A percentile compares a stretch with the other conserved stretches of the same genome.
These are phyloP conservation scores for Zophobas morio DNA, from an alignment of 1,140 invertebrate species.

Conservation along the genomic window DNA sequence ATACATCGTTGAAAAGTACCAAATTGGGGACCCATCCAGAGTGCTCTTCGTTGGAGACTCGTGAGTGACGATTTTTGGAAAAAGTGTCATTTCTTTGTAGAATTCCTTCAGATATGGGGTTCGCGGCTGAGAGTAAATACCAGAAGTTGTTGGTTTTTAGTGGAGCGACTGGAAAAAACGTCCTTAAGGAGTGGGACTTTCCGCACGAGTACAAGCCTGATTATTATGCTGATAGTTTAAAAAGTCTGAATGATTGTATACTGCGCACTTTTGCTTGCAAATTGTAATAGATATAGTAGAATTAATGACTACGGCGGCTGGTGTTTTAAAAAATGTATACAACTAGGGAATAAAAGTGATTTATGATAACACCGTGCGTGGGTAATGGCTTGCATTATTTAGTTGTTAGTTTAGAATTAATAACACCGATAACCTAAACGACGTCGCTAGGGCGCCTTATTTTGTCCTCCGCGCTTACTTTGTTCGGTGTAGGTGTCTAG, in stretches of 20 bases:
- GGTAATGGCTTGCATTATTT: no score
- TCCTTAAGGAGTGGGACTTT: constrained; percentile 56
- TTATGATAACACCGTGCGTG: no score
- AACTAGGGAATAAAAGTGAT: no score
- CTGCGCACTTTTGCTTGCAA: not conserved
- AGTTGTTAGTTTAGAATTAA: no score
- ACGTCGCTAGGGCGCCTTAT: no score
- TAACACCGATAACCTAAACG: no score
- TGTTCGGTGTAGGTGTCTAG: no score
- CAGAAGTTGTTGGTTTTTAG: constrained; percentile 62
- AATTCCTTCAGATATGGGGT: constrained; percentile 58
- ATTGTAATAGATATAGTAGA: not conserved
- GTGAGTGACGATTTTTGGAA: constrained; percentile 52
- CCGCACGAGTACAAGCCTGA: constrained; percentile 53
- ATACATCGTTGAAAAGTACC: constrained; percentile 52
- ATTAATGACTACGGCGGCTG: no score
- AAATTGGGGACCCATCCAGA: constrained; percentile 50
- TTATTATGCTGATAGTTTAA: constrained; percentile 60
- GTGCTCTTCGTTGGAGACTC: constrained; percentile 60
- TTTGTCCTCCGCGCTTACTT: no score
- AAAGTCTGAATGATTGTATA: constrained; percentile 3
- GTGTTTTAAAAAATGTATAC: no score
- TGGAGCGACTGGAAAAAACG: constrained; percentile 56
- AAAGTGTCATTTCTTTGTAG: no score
- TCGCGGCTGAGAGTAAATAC: constrained; percentile 58